Conservation (phyloP, 2,888 invertebrate genomes). For the Nymphalis urticae region DNA sequence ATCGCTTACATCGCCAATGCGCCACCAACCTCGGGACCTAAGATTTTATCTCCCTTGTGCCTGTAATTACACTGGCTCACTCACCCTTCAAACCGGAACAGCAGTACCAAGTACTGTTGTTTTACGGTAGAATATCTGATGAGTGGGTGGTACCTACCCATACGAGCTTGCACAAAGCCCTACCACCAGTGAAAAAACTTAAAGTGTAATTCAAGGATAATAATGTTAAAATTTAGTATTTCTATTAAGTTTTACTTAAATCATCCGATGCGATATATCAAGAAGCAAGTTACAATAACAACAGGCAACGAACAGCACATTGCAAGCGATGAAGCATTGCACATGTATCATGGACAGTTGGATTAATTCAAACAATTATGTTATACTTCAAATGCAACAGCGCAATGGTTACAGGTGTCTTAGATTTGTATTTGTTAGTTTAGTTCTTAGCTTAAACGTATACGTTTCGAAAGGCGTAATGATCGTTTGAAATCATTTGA, state of each 20-base stretch:
- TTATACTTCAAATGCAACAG: neutral
- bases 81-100: too few relatives aligned
- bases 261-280: neutral
- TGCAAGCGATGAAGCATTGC: neutral
- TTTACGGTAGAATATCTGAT: too few relatives aligned
- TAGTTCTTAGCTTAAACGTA: neutral
- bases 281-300: neutral
- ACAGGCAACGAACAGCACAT: neutral
- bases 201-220: neutral
- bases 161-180: too few relatives aligned
- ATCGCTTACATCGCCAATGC: too few relatives aligned
- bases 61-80: too few relatives aligned
- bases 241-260: neutral
- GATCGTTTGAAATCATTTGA: neutral
- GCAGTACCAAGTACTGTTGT: too few relatives aligned
- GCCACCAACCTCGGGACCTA: too few relatives aligned
- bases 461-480: neutral
- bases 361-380: constrained; percentile 1
- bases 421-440: neutral
- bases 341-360: neutral
- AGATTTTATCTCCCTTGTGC: too few relatives aligned
- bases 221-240: neutral
- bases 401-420: neutral
- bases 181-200: too few relatives aligned
- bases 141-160: too few relatives aligned